These are phyloP conservation scores for Paramuricea clavata DNA, from an alignment of 92 coral and sea anemone genomes.

Conservation along the genomic window DNA sequence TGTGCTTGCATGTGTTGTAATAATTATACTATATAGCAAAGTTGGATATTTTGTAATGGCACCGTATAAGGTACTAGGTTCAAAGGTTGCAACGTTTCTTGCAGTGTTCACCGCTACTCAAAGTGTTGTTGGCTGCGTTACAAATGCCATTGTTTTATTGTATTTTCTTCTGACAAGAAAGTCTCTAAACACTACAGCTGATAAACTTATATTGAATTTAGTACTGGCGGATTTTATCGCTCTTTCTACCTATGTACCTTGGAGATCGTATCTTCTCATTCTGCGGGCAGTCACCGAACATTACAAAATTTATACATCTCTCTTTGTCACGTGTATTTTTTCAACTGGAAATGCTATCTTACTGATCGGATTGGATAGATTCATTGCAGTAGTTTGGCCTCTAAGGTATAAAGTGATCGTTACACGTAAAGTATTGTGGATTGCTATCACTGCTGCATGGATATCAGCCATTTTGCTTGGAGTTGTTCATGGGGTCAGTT, in stretches of 20 bases:
- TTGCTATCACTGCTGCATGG: neutral
- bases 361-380: neutral
- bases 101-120: neutral
- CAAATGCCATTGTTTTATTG: neutral
- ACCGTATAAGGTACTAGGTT: neutral
- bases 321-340: neutral
- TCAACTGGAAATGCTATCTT: slow-evolving; percentile 10
- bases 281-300: neutral
- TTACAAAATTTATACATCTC: neutral
- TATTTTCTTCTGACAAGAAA: neutral
- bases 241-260: neutral
- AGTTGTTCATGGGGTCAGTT: neutral
- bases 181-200: neutral
- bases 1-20: neutral
- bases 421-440: neutral
- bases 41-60: neutral
- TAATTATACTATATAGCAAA: neutral
- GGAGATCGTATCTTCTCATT: neutral
- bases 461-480: neutral
- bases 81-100: neutral
- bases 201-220: neutral
- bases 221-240: neutral
- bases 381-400: slow-evolving; percentile 31
- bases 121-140: neutral
- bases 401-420: neutral